phyloP scores from a whole-genome alignment of 2,113 vertebrate genomes.

The Dicerorhinus sumatrensis region DNA sequence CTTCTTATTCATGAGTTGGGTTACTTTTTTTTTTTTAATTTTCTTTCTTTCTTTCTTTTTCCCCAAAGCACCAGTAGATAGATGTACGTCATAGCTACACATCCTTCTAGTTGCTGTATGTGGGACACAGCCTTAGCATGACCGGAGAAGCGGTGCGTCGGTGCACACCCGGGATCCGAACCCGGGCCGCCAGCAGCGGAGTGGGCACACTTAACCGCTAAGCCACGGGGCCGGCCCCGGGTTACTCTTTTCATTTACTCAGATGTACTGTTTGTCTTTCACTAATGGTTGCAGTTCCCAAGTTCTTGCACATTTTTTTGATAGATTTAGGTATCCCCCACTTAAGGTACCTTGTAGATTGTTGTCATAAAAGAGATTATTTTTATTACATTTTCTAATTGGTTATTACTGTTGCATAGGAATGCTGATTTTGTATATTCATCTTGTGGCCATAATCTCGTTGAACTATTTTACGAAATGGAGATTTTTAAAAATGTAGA shows the following conservation, averaged over 20 bases:
- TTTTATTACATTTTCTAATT: constrained; percentile 21
- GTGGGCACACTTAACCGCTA: no score
- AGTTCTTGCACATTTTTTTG: background rate
- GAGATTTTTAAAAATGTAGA: background rate
- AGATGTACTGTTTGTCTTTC: background rate
- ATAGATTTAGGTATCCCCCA: background rate
- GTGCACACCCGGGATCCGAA: no score
- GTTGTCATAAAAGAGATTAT: background rate
- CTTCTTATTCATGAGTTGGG: background rate
- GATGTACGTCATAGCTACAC: no score
- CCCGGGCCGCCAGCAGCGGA: no score
- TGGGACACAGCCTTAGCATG: no score
- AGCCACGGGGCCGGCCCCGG: no score
- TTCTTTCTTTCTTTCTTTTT: no score
- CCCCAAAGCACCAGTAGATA: no score
- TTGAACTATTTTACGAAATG: background rate
- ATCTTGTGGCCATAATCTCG: background rate
- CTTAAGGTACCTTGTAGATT: background rate
- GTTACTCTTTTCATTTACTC: background rate
- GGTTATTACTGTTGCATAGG: background rate
- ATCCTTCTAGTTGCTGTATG: no score
- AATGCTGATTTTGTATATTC: background rate
- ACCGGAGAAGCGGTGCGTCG: no score
- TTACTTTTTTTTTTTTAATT: no score
- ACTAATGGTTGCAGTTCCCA: background rate